Base-by-base conservation (phyloP, 2,888 invertebrate genomes). In the Aspidiotus rigidus region DNA sequence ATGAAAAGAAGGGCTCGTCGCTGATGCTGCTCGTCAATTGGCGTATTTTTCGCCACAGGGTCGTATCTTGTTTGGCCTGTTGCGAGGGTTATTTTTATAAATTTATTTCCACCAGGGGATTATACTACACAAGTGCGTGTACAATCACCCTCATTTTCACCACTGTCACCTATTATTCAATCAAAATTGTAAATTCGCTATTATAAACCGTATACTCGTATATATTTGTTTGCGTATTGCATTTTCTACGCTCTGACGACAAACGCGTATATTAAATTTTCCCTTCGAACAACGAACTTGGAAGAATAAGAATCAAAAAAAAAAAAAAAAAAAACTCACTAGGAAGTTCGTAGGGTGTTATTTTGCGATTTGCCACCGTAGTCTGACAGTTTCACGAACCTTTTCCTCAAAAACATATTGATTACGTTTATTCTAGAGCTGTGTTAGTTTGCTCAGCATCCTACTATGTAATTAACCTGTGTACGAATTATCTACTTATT, bases 101-200 rank as follows among this genome's bases (percentile, higher is more conserved):
- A 59, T 59, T 59, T 59, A 59, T 59, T 59, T 28, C 39, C 59
- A 39, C 59, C 39, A 59, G 28, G 59, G 59, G 59, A 59, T 59
- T 59, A 39, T 9, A 5, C 15, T 8, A 9, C 13, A 9, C 9
- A n/a, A 13, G 15, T 55, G 9, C 13, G 13, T 28, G 10, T 49
- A 59, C 16, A 59, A 7, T 28, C 59, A 28, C 59, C 59, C 10
- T 39, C 39, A 59, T 17, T 28, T 28, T n/a, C 10, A 59, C 59
- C 59, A 16, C 28, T 28, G 28, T 13, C 39, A 59, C 16, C 59
- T 59, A 28, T 59, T 59, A 59, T 59, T 59, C 59, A 59, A 59
- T 59, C 59, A 28, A 59, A 59, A 59, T 59, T 59, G 59, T 59
- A 59, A 59, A 59, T 59, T 59, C 28, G 59, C 17, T 59, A 59